A percentile compares a stretch with the other conserved stretches of the same genome.
Conservation (phyloP, 2,113 vertebrate species). For the Gadus macrocephalus region DNA sequence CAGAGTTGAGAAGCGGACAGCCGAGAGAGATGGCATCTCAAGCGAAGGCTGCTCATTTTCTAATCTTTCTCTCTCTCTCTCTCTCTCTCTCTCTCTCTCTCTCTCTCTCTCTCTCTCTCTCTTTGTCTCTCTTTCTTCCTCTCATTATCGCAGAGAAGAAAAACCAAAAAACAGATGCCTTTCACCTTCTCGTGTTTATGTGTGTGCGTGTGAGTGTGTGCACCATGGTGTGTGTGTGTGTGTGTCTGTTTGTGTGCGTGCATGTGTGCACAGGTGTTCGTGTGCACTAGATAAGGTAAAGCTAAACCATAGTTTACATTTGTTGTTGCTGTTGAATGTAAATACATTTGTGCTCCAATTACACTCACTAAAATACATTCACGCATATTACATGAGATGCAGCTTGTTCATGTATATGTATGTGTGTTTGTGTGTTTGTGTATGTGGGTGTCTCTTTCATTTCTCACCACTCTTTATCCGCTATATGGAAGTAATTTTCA, state of each 20-base stretch:
- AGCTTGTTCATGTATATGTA: constrained; percentile 27
- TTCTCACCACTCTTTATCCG: not conserved
- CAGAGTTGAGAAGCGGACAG: constrained; percentile 53
- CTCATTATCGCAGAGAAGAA: constrained; percentile 2
- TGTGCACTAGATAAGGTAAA: not conserved
- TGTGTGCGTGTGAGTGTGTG: constrained; percentile 35
- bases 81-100: not conserved
- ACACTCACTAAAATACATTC: too few species aligned
- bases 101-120: constrained; percentile 45
- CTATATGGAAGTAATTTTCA: not conserved
- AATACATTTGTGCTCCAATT: too few species aligned
- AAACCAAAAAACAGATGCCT: constrained; percentile 43
- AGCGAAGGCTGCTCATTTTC: constrained; percentile 25
- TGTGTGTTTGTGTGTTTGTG: constrained; percentile 7
- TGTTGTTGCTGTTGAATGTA: too few species aligned
- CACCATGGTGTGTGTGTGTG: not conserved
- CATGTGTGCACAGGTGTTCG: not conserved
- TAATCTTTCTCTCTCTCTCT: constrained; percentile 3
- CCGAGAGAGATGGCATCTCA: constrained; percentile 51
- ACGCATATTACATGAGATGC: too few species aligned
- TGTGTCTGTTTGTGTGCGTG: not conserved
- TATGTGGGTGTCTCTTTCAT: not conserved
- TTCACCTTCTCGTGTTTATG: constrained; percentile 20
- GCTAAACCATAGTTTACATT: not conserved
- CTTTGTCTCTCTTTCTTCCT: not conserved